Conservation (phyloP, 2,113 vertebrate genomes). For the Anser brachyrhynchus region DNA sequence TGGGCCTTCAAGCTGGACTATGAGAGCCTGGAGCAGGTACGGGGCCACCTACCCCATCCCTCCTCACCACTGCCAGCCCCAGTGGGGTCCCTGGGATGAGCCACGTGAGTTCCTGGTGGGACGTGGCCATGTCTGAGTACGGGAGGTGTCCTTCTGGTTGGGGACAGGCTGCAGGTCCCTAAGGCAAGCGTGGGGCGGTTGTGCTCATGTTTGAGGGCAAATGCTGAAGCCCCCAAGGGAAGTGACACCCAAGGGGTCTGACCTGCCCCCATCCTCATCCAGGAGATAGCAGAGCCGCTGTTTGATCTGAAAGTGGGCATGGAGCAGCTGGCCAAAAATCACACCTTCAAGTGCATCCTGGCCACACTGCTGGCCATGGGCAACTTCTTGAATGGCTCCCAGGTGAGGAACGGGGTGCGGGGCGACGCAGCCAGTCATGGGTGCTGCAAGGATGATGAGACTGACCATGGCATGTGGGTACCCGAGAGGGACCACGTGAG, state of each 20-base stretch:
- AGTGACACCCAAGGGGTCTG: neutral
- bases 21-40: conserved; percentile 92
- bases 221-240: neutral
- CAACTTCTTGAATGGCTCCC: conserved; percentile 93
- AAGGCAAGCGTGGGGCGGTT: neutral
- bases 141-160: neutral
- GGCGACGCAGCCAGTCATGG: neutral
- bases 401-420: conserved; percentile 73
- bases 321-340: conserved; percentile 91
- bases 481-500: neutral
- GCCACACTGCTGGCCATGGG: conserved; percentile 92
- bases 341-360: conserved; percentile 91
- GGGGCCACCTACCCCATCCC: neutral
- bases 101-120: neutral
- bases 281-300: conserved; percentile 95
- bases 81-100: neutral
- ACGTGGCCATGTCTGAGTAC: neutral
- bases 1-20: conserved; percentile 98
- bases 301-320: conserved; percentile 95
- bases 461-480: neutral
- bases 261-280: neutral
- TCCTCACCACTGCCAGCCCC: neutral
- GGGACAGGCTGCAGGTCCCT: neutral
- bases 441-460: neutral
- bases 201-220: neutral